Percentiles rank a stretch among this genome's conserved stretches.
These are phyloP conservation scores for Chitala chitala DNA, from an alignment of 2,113 vertebrate species.

Conservation along the genomic window DNA sequence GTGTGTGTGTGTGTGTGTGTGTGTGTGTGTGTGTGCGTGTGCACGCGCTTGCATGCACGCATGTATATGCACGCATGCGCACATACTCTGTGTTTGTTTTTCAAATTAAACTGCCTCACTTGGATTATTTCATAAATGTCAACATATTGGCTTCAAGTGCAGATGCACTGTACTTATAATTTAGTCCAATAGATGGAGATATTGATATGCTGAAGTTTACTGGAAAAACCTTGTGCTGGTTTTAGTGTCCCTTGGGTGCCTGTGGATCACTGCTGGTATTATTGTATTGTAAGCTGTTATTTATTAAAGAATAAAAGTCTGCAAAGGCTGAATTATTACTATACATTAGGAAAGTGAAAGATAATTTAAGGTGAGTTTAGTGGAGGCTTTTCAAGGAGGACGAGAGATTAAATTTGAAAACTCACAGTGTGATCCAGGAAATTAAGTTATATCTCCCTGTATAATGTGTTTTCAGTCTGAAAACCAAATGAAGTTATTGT, in stretches of 20 bases:
- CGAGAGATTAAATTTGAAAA: conserved; percentile 60
- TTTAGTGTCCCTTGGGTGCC: conserved; percentile 56
- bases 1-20: too few relatives aligned
- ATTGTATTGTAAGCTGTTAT: conserved; percentile 61
- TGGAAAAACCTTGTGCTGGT: conserved; percentile 27
- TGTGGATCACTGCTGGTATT: conserved; percentile 54
- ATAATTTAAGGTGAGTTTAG: conserved; percentile 61
- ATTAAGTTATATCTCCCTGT: conserved; percentile 68
- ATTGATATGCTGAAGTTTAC: conserved; percentile 49
- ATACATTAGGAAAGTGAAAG: conserved; percentile 67
- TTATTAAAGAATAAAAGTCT: conserved; percentile 67
- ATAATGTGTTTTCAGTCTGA: conserved; percentile 66
- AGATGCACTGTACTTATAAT: conserved; percentile 39
- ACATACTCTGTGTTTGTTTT: too few relatives aligned
- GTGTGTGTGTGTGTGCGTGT: too few relatives aligned
- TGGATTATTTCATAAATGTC: background rate
- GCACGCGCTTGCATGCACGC: too few relatives aligned
- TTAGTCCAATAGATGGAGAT: conserved; percentile 58
- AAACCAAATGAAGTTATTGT: conserved; percentile 73
- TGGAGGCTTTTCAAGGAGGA: conserved; percentile 51
- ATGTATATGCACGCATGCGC: too few relatives aligned
- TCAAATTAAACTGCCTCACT: background rate
- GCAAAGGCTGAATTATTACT: conserved; percentile 67
- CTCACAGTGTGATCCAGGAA: conserved; percentile 62
- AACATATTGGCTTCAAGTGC: background rate